Evolutionary conservation across 2,113 vertebrate species (phyloP).

Genomic region (Pterocles burchelli): DNA sequence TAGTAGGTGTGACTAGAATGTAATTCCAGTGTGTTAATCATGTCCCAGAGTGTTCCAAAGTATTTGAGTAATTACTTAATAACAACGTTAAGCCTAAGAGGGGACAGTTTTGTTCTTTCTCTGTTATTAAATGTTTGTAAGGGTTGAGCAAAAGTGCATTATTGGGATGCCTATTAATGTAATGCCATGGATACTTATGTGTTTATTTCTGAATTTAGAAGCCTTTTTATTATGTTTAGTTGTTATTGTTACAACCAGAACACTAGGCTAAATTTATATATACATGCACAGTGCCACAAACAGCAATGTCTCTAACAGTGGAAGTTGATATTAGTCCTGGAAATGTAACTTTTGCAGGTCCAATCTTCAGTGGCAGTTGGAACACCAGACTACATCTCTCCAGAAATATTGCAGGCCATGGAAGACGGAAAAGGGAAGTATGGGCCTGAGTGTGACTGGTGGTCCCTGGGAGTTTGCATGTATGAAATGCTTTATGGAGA

Average conservation of each 20-base stretch:
- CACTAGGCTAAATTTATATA: neutral
- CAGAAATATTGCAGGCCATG: slow-evolving; percentile 99
- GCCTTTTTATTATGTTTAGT: neutral
- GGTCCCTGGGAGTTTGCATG: slow-evolving; percentile 99
- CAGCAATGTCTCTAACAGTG: neutral
- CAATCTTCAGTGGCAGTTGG: slow-evolving; percentile 98
- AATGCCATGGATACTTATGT: neutral
- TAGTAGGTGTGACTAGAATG: neutral
- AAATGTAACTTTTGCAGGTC: slow-evolving; percentile 79
- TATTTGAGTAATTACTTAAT: neutral
- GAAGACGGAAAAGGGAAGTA: slow-evolving; percentile 99
- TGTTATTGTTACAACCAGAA: neutral
- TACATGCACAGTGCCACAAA: neutral
- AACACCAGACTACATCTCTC: slow-evolving; percentile 98
- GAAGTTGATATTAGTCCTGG: neutral
- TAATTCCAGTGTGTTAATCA: neutral
- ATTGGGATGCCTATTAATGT: neutral
- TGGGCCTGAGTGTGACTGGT: slow-evolving; percentile 98
- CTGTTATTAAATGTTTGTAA: neutral
- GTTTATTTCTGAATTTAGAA: neutral
- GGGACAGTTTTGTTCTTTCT: neutral
- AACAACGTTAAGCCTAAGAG: neutral
- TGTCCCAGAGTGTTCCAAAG: neutral
- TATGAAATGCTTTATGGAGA: slow-evolving; percentile 99
- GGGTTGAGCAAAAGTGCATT: neutral